A percentile compares a stretch with the other conserved stretches of the same genome.
Conservation (phyloP, 92 coral and sea anemone genomes). For the Phenganax subtilis region DNA sequence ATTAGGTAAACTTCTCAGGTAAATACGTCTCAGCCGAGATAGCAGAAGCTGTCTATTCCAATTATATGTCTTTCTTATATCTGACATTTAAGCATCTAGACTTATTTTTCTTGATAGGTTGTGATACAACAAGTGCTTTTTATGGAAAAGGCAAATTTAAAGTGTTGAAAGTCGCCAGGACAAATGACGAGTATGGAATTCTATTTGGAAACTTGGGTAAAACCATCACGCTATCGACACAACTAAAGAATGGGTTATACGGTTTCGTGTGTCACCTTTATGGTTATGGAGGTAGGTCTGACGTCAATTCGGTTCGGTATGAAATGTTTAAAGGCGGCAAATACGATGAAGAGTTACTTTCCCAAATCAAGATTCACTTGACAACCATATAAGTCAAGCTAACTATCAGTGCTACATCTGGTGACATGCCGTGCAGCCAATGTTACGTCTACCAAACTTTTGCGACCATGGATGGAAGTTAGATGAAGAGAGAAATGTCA, state of each 20-base stretch:
- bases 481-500: background rate
- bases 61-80: too few relatives aligned
- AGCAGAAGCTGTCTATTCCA: too few relatives aligned
- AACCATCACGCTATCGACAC: background rate
- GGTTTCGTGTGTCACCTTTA: background rate
- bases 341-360: background rate
- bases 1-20: too few relatives aligned
- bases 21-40: too few relatives aligned
- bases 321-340: background rate
- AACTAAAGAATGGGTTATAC: background rate
- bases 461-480: background rate
- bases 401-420: background rate
- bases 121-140: constrained; percentile 3
- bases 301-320: background rate
- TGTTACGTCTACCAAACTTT: background rate
- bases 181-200: background rate
- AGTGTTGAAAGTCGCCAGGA: background rate
- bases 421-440: background rate
- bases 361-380: background rate
- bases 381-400: background rate
- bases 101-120: background rate
- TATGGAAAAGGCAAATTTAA: background rate
- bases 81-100: background rate
- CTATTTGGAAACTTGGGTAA: background rate
- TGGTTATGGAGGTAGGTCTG: background rate